Conservation (phyloP, 2,888 invertebrate species). For the Germaria angustata region DNA sequence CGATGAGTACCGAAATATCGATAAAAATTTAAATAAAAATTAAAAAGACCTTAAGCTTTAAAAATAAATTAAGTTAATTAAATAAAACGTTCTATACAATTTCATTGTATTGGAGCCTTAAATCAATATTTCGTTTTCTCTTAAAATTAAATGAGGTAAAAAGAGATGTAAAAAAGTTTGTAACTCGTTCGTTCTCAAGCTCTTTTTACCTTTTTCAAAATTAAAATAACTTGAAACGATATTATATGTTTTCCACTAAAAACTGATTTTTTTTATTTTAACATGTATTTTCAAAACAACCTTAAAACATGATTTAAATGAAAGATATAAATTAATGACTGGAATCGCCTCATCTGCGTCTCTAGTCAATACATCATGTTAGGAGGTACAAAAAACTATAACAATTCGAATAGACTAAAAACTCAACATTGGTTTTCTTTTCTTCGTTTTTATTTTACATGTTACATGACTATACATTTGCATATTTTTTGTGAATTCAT, state of each 20-base stretch:
- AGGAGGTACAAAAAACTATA: constrained; percentile 9
- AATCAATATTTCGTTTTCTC: too few species aligned
- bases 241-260: not conserved
- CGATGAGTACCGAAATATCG: too few species aligned
- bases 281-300: constrained; percentile 23
- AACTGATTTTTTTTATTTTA: constrained; percentile 14
- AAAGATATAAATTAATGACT: constrained; percentile 17
- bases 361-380: constrained; percentile 18
- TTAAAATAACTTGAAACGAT: not conserved
- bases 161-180: too few species aligned
- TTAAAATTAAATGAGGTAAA: too few species aligned
- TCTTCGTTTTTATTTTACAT: constrained; percentile 47
- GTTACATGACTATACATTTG: constrained; percentile 45
- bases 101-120: too few species aligned
- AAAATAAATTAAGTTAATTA: too few species aligned
- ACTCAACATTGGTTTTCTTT: constrained; percentile 12
- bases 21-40: too few species aligned
- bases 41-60: too few species aligned
- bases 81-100: too few species aligned
- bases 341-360: not conserved
- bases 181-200: not conserved
- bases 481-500: constrained; percentile 21
- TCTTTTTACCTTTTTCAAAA: not conserved
- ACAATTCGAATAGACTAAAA: constrained; percentile 28
- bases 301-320: constrained; percentile 15